Evolutionary conservation across 92 coral and sea anemone genomes (phyloP).

Genomic region (Phymanthus crucifer): DNA sequence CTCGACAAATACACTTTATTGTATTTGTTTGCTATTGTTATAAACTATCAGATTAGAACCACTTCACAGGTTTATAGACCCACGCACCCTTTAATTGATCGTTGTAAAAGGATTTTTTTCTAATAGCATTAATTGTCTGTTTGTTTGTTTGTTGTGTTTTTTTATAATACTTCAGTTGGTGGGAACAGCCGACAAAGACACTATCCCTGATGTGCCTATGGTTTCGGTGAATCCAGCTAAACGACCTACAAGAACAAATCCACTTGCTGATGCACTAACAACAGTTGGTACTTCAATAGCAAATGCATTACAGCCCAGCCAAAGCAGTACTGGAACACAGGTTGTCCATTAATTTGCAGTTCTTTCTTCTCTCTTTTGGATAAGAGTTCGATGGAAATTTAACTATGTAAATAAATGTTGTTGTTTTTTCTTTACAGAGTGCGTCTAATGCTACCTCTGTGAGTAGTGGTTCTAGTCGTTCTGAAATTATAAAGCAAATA

Average conservation of each 20-base stretch:
- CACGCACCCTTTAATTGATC: too few species aligned
- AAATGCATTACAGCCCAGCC: neutral
- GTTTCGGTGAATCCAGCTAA: neutral
- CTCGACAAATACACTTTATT: too few species aligned
- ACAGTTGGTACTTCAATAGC: neutral
- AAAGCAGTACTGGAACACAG: neutral
- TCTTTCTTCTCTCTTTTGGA: neutral
- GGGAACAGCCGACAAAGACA: constrained; percentile 10
- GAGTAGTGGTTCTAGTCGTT: constrained; percentile 1
- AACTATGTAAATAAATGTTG: neutral
- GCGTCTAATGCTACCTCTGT: neutral
- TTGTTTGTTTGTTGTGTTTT: neutral
- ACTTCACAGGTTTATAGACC: too few species aligned
- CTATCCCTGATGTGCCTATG: neutral
- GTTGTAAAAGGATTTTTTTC: too few species aligned
- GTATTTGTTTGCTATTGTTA: too few species aligned
- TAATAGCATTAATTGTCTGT: neutral
- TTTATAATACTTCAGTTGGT: neutral
- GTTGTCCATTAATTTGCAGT: neutral
- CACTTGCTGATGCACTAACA: neutral
- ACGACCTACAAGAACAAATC: neutral
- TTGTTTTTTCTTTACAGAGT: constrained; percentile 13
- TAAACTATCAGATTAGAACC: too few species aligned
- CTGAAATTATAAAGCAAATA: constrained; percentile 23
- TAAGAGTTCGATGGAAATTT: too few species aligned